Evolutionary conservation across 2,888 invertebrate genomes (phyloP), one percentile per base, ranked within the genome.

Genomic region (Agrotis segetum): DNA sequence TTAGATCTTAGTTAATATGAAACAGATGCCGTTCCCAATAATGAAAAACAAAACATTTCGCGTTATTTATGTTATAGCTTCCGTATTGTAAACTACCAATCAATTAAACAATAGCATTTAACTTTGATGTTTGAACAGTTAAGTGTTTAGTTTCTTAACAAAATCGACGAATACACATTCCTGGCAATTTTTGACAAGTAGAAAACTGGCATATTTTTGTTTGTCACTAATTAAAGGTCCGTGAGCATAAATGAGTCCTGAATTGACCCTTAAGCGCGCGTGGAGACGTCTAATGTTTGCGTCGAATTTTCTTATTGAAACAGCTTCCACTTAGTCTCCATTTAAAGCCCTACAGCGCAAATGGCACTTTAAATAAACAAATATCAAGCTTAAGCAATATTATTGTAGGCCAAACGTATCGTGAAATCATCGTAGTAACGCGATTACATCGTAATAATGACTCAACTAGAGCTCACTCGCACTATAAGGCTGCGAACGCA

Each of bases 381-480:
- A 52, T 44, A 24, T 40, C n/a, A 64, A 52, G 47, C 55, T 74
- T 56, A 66, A 55, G 74, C 46, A 69, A 66, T n/a, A 50, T 63
- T 29, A 70, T 62, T 68, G 56, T 72, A 70, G 74, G 78, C 40
- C 78, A 81, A 70, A 69, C 68, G 64, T 77, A 71, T 24, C 56
- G 44, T 67, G 67, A 72, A 76, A 68, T 74, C 79, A 67, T 71
- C 52, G 50, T 52, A 64, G 71, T 74, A 72, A 64, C 52, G 66
- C 64, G 75, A 83, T 83, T 79, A 85, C 77, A 80, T 71, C 76
- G 66, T 62, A 84, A 84, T 85, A 84, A 86, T 85, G 84, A 85
- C 69, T 86, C 78, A 83, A 81, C 79, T 74, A 77, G 82, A 76
- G 76, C 71, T 74, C 62, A 84, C 61, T 84, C 62, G 71, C 75